phyloP scores from a whole-genome alignment of 2,113 vertebrate species.

The Aramus guarauna region DNA sequence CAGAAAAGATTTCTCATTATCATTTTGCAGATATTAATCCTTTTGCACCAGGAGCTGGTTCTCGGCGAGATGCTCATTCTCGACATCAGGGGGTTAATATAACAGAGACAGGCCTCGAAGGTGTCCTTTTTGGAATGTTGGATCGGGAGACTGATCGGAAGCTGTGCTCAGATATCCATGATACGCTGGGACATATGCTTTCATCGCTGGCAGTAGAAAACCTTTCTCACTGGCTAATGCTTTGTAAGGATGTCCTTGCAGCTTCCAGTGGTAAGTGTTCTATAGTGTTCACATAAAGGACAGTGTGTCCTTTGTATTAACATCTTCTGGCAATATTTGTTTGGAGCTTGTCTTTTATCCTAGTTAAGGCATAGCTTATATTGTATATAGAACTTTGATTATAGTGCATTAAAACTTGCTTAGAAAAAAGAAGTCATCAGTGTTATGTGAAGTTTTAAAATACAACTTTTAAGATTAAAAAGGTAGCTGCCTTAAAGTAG shows the following conservation, averaged over 20 bases:
- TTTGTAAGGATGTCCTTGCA: slow-evolving; percentile 97
- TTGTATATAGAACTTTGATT: neutral
- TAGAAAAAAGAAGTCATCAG: neutral
- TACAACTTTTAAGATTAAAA: neutral
- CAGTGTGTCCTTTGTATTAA: neutral
- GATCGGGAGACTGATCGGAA: slow-evolving; percentile 96
- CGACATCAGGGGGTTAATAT: slow-evolving; percentile 87
- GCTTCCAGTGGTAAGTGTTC: slow-evolving; percentile 88
- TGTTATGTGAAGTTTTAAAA: neutral
- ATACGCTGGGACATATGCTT: slow-evolving; percentile 97
- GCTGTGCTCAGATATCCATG: slow-evolving; percentile 95
- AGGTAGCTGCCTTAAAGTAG: neutral
- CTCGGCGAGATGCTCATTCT: slow-evolving; percentile 69
- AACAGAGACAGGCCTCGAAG: slow-evolving; percentile 95
- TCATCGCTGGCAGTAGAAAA: slow-evolving; percentile 95
- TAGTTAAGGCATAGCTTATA: neutral
- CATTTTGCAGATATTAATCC: slow-evolving; percentile 71
- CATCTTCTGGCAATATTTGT: neutral
- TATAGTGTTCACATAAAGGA: neutral
- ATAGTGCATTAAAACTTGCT: neutral
- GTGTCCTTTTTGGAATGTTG: slow-evolving; percentile 96
- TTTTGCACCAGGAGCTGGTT: slow-evolving; percentile 70
- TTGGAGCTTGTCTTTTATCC: neutral
- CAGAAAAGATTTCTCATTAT: neutral
- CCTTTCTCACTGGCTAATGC: slow-evolving; percentile 95